Evolutionary conservation across 1,140 invertebrate species (phyloP), one percentile per base, ranked within the genome.

Genomic region (Antheraea pernyi): DNA sequence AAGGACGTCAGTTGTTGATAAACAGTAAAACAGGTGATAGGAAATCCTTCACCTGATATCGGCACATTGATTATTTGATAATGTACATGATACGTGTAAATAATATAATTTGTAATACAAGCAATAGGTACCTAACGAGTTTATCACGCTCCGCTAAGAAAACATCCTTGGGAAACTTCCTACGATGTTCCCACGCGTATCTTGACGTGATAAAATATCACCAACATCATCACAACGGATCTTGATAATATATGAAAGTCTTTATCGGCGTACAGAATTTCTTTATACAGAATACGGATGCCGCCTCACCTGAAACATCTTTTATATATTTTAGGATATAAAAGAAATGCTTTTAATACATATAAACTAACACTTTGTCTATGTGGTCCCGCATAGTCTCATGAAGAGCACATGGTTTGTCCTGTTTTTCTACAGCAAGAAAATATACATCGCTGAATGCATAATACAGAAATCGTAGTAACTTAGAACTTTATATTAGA

Each of bases 21-120:
- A 53, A 53, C 46, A 53, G 46, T 53, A 53, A 53, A 53, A 53
- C 46, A 53, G 46, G 46, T 53, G 46, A 53, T 53, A 53, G 46
- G 16, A 53, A 53, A 53, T 53, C 46, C 46, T 53, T 53, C 46
- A 53, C 46, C 46, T 53, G 46, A n/a, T 53, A 53, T 53, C 46
- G 46, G 16, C 46, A 53, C 46, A 53, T 53, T n/a, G 46, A 53
- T 53, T 53, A 53, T 53, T 53, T n/a, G 46, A 53, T 53, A 53
- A 53, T 53, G 11, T 6, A 13, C 13, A 53, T 53, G 46, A 53
- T 53, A 53, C 6, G 46, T 16, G 46, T 16, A 53, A 53, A 53
- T 13, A 53, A n/a, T 53, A n/a, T 53, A 53, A 16, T 53, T 53
- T 6, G 46, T 9, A 16, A 53, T 53, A 11, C 46, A 53, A 53